Evolutionary conservation across 53 echinoderm and acorn worm species (phyloP), one percentile per base, ranked within the genome.

Genomic region (Mesocentrotus franciscanus): DNA sequence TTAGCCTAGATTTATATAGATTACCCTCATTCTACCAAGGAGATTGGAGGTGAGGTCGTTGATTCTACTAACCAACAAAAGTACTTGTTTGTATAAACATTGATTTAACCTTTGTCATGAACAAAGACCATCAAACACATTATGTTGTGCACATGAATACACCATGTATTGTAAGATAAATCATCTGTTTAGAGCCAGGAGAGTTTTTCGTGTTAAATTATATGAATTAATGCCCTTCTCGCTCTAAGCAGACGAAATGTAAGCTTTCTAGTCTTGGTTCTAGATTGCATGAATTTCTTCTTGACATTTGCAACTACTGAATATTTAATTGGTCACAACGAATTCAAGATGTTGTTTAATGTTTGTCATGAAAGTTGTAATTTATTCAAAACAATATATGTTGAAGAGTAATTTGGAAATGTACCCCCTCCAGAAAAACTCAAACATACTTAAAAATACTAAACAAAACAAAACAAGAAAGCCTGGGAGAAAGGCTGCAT

Each of bases 91-190:
- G 18, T 84, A 49, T 84, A 49, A 55, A 84, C 24, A 49, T 84
- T 84, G 84, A 84, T 84, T 84, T 84, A 84, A 84, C 84, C 84
- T 49, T 39, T 39, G 6, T 49, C 9, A 18, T 17, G 84, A 84
- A 42, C 10, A 18, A 11, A 79, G 20, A 84, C 78, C 78, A 30
- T 26, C 5, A 76, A 33, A n/a, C 26, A 20, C 66, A 24, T 78
- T 30, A 78, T 32, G 66, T 13, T 66, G 49, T 49, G 49, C 49
- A 49, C 49, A 66, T 66, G 16, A 7, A 66, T 22, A 66, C 66
- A 11, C 11, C 22, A 66, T 66, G 17, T 16, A 66, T 66, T 66
- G 66, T 66, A 16, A 66, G 49, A 49, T 49, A 49, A 49, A 5
- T 49, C 49, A 49, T 49, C 49, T 49, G 49, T 49, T 49, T 49